These are phyloP conservation scores for Danio tinwini DNA, from an alignment of 2,797 vertebrate genomes.

Conservation along the genomic window DNA sequence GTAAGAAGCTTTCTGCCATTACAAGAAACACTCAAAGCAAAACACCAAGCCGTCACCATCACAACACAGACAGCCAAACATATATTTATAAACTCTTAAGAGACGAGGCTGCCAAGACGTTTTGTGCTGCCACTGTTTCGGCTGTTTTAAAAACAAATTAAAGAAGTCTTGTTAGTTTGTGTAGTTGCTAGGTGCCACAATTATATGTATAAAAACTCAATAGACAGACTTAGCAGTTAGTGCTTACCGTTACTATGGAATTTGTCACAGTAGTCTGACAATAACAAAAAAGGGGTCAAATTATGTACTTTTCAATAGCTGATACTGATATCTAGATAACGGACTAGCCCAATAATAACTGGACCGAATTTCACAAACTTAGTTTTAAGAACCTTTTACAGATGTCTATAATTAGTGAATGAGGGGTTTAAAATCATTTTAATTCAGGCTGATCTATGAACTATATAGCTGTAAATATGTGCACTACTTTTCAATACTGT, in stretches of 20 bases:
- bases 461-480: too few species aligned
- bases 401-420: neutral
- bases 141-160: conserved; percentile 10
- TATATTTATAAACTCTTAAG: conserved; percentile 12
- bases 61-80: conserved; percentile 16
- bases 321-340: neutral
- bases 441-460: neutral
- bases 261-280: neutral
- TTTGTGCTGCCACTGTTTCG: neutral
- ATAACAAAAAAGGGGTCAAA: neutral
- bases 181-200: conserved; percentile 1
- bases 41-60: conserved; percentile 33
- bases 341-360: neutral
- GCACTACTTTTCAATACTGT: too few species aligned
- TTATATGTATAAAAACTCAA: conserved; percentile 11
- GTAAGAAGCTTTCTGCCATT: conserved; percentile 2
- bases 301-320: neutral
- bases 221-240: neutral
- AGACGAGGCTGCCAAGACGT: conserved; percentile 5
- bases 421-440: neutral
- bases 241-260: neutral
- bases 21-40: conserved; percentile 25
- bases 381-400: neutral
- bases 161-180: neutral
- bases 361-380: neutral